phyloP scores from a whole-genome alignment of 2,113 vertebrate genomes.

The Trogon surrucura region DNA sequence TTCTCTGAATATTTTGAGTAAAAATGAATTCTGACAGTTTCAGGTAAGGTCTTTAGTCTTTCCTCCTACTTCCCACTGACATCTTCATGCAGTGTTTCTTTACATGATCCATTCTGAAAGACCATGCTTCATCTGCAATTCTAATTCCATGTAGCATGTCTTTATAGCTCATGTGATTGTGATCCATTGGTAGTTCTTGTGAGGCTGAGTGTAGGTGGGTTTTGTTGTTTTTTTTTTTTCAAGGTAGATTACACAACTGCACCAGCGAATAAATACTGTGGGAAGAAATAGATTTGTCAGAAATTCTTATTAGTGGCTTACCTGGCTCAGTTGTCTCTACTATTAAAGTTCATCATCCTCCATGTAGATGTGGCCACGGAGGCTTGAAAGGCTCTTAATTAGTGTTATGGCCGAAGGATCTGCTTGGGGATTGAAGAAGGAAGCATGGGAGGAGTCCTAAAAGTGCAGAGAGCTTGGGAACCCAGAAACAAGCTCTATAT shows the following conservation, averaged over 20 bases:
- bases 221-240: neutral
- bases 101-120: neutral
- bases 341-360: neutral
- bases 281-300: neutral
- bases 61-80: neutral
- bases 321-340: neutral
- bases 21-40: neutral
- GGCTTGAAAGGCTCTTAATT: neutral
- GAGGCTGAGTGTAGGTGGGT: neutral
- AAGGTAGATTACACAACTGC: neutral
- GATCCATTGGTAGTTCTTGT: neutral
- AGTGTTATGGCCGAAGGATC: neutral
- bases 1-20: neutral
- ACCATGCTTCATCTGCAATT: neutral
- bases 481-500: neutral
- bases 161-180: neutral
- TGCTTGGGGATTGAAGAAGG: neutral
- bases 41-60: neutral
- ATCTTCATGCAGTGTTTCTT: neutral
- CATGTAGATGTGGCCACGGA: neutral
- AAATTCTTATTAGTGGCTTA: neutral
- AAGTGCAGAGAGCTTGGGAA: neutral
- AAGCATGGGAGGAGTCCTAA: neutral
- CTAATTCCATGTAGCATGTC: neutral
- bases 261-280: neutral